These are phyloP conservation scores for Bombus balteatus DNA, from an alignment of 1,140 invertebrate genomes.

Conservation along the genomic window DNA sequence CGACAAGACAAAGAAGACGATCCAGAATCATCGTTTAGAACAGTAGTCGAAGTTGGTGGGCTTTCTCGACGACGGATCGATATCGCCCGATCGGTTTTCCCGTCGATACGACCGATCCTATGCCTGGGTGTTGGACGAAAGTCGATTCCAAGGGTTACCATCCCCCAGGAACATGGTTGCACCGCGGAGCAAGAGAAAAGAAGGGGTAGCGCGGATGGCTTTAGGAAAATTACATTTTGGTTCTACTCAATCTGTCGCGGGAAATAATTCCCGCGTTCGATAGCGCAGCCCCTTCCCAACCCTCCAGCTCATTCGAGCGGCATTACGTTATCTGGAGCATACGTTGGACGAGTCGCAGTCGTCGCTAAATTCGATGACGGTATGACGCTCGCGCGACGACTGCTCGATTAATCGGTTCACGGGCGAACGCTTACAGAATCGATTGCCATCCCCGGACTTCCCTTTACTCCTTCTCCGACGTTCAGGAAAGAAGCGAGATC, in stretches of 20 bases:
- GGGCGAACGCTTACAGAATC: constrained; percentile 30
- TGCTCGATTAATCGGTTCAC: constrained; percentile 50
- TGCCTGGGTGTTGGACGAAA: neutral
- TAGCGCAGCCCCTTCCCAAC: constrained; percentile 19
- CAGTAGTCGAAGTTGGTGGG: neutral
- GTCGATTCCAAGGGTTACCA: constrained; percentile 52
- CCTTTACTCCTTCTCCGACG: no score
- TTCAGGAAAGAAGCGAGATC: no score
- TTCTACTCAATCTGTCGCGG: constrained; percentile 60
- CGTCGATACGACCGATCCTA: constrained; percentile 39
- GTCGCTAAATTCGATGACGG: constrained; percentile 32
- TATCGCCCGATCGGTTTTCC: constrained; percentile 33
- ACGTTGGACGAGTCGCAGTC: constrained; percentile 10
- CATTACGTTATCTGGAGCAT: constrained; percentile 50
- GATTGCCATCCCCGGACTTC: constrained; percentile 1
- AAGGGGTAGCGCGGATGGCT: constrained; percentile 36
- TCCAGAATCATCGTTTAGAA: neutral
- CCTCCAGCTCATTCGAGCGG: constrained; percentile 38
- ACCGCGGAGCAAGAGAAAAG: neutral
- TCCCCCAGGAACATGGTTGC: constrained; percentile 35
- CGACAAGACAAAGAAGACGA: neutral
- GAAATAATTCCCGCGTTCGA: constrained; percentile 58
- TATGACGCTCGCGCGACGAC: constrained; percentile 19
- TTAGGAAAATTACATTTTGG: constrained; percentile 68
- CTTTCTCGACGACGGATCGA: constrained; percentile 15